A percentile compares a stretch with the other conserved stretches of the same genome.
Conservation (phyloP, 2,888 invertebrate species). For the Lamellibrachia columna region DNA sequence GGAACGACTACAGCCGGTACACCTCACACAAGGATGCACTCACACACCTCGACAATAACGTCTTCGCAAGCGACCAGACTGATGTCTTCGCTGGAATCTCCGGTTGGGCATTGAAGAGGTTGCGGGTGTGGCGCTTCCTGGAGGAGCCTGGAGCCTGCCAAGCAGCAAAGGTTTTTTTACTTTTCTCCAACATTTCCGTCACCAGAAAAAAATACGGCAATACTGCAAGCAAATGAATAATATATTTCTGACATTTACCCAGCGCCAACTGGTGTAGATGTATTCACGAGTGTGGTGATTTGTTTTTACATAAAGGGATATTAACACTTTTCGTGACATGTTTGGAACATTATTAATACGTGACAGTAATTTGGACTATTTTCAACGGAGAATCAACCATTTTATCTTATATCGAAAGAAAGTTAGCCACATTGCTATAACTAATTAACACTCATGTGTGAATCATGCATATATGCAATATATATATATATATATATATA, state of each 20-base stretch:
- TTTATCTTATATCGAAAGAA: no score
- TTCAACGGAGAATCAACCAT: no score
- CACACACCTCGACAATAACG: constrained; percentile 53
- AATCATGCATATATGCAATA: no score
- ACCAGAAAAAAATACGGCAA: background rate
- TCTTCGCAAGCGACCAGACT: background rate
- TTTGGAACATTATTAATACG: no score
- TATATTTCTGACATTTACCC: background rate
- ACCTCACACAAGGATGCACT: constrained; percentile 62
- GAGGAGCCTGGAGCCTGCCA: constrained; percentile 59
- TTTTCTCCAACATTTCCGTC: background rate
- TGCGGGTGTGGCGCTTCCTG: constrained; percentile 57
- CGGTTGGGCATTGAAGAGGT: background rate
- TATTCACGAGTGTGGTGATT: no score
- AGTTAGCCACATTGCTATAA: no score
- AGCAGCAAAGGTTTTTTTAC: constrained; percentile 52
- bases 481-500: no score
- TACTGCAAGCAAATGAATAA: background rate
- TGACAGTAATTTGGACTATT: no score
- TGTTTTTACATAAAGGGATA: no score
- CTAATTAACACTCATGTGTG: no score
- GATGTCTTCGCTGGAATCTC: background rate
- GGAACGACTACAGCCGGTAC: constrained; percentile 62
- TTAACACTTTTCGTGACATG: no score
- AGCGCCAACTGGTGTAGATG: no score